Evolutionary conservation across 2,888 invertebrate genomes (phyloP), one percentile per base, ranked within the genome.

Genomic region (Kryphioiulus occultus): DNA sequence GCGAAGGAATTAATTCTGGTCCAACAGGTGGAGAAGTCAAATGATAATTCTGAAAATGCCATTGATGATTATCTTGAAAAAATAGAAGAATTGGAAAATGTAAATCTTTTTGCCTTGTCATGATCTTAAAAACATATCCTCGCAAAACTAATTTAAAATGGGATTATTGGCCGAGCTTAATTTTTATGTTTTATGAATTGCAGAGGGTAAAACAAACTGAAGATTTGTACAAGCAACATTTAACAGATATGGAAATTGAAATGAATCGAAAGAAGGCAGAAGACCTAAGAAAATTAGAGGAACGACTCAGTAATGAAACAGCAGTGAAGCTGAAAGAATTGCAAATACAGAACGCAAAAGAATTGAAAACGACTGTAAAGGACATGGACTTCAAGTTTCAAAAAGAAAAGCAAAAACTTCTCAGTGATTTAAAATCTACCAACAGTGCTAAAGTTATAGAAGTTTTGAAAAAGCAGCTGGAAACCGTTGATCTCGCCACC

Each of bases 51-150:
- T n/a, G 87, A 87, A 17, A 44, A 30, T 84, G 47, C 47, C 30
- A 85, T 85, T 19, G 87, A 87, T 19, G 35, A 87, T n/a, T 87
- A 87, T 35, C 47, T 87, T 5, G 87, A 87, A n/a, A 85, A 87
- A 26, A 87, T 87, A 19, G 30, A 85, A 32, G 59, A 85, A 85
- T 26, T 87, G 17, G 87, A 87, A 85, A 53, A 42, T n/a, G 87
- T 85, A 87, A 42, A 47, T 22, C 22, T 39, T n/a, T 19, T 39
- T n/a, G n/a, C n/a, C n/a, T n/a, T n/a, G n/a, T n/a, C n/a, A n/a
- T n/a, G n/a, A n/a, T n/a, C n/a, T 84, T 39, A 78, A 22, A 78
- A 26, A 78, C n/a, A n/a, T n/a, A n/a, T 35, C 15, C 5, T 35
- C 26, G 19, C 19, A 17, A 35, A 35, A 39, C 39, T n/a, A 7